Conservation (phyloP, 2,888 invertebrate genomes). For the Tillus elongatus region DNA sequence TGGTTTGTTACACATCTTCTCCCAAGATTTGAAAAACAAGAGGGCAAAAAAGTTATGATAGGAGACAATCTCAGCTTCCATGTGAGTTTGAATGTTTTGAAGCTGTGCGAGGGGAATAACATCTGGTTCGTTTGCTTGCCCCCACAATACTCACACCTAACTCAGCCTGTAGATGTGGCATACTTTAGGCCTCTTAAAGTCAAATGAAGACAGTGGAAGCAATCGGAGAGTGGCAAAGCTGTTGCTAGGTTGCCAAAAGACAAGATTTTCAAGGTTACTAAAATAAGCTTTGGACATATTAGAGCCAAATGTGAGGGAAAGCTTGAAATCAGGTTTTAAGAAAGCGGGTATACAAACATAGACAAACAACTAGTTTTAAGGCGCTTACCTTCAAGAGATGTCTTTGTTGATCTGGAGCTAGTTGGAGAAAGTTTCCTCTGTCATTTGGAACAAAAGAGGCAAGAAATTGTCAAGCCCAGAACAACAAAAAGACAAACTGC, state of each 20-base stretch:
- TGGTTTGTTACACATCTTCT: constrained; percentile 13
- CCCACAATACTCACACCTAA: constrained; percentile 22
- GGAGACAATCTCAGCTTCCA: constrained; percentile 16
- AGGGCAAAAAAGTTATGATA: constrained; percentile 14
- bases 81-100: constrained; percentile 21
- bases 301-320: background rate
- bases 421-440: constrained; percentile 1
- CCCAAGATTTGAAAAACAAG: background rate
- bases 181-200: constrained; percentile 9
- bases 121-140: constrained; percentile 28
- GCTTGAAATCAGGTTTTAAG: constrained; percentile 4
- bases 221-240: constrained; percentile 7
- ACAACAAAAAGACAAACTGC: constrained; percentile 1
- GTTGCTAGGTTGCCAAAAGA: constrained; percentile 5
- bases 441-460: constrained; percentile 5
- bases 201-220: constrained; percentile 10
- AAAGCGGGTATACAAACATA: constrained; percentile 7
- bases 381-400: constrained; percentile 5
- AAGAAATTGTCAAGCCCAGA: constrained; percentile 2
- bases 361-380: constrained; percentile 5
- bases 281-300: too few relatives aligned
- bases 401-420: constrained; percentile 1
- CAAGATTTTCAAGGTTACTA: background rate
- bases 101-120: constrained; percentile 25
- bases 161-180: constrained; percentile 22